These are phyloP conservation scores for Lochmaea capreae DNA, from an alignment of 2,888 invertebrate species.

Conservation along the genomic window DNA sequence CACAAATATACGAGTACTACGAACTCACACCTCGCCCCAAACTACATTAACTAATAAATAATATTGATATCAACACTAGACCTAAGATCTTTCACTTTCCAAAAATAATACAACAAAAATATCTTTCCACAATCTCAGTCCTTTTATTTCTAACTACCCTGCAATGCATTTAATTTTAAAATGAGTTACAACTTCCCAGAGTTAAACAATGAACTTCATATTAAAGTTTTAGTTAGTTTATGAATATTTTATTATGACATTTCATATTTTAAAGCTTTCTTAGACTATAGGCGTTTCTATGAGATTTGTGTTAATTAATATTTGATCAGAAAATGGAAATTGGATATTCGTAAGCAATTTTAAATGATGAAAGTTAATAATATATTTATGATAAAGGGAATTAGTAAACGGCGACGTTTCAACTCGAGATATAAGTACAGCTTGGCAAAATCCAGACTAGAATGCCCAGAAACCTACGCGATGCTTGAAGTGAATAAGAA, in stretches of 20 bases:
- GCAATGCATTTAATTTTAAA: not conserved
- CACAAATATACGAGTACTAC: too few relatives aligned
- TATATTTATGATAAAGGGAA: not conserved
- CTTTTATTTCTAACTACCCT: not conserved
- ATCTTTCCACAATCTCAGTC: too few relatives aligned
- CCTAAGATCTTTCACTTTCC: too few relatives aligned
- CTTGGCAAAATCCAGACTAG: too few relatives aligned
- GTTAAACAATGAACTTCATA: not conserved
- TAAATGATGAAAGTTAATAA: not conserved
- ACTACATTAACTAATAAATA: too few relatives aligned
- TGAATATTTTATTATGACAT: not conserved
- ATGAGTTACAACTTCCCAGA: not conserved
- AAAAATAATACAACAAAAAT: too few relatives aligned
- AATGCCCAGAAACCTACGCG: too few relatives aligned
- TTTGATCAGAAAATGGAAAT: not conserved
- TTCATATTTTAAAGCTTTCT: not conserved
- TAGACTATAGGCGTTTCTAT: not conserved
- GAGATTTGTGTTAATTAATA: not conserved
- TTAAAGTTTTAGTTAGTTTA: not conserved
- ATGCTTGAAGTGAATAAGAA: too few relatives aligned
- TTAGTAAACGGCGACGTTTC: too few relatives aligned
- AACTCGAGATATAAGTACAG: too few relatives aligned
- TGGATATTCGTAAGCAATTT: not conserved
- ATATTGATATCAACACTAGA: too few relatives aligned
- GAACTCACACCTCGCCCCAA: too few relatives aligned